A percentile compares a stretch with the other conserved stretches of the same genome.
phyloP scores from a whole-genome alignment of 2,888 invertebrate genomes.

The Mylabris sibirica region DNA sequence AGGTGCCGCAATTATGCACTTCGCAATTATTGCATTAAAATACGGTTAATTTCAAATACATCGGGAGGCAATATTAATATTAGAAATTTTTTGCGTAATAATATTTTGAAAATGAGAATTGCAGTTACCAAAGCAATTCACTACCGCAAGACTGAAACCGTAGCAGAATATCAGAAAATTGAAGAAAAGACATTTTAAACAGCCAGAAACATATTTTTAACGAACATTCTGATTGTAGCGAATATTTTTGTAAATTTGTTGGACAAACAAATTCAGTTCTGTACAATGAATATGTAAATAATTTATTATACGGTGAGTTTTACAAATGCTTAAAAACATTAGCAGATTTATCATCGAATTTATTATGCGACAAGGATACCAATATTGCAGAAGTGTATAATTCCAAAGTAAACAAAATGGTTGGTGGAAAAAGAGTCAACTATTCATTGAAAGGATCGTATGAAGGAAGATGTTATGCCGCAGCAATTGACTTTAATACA shows the following conservation, averaged over 20 bases:
- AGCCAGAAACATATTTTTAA: not conserved
- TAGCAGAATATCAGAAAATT: constrained; percentile 14
- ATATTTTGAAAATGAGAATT: not conserved
- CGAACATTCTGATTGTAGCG: constrained; percentile 30
- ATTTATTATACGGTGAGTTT: not conserved
- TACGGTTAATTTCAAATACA: not conserved
- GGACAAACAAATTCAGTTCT: not conserved
- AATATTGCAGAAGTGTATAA: constrained; percentile 50
- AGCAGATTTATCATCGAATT: constrained; percentile 29
- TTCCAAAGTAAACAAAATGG: constrained; percentile 44
- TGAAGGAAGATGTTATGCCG: constrained; percentile 31
- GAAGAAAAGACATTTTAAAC: constrained; percentile 25
- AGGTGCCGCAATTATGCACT: constrained; percentile 44
- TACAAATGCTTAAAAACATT: constrained; percentile 8
- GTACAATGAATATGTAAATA: not conserved
- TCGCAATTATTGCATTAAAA: constrained; percentile 27
- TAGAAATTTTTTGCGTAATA: not conserved
- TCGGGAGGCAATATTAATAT: not conserved
- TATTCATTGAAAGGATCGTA: constrained; percentile 46
- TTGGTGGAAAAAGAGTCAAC: constrained; percentile 52
- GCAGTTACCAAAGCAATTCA: constrained; percentile 2
- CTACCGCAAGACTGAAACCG: not conserved
- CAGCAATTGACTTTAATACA: too few species aligned
- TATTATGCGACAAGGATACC: constrained; percentile 43
- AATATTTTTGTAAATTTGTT: constrained; percentile 18